Conservation (phyloP, 2,113 vertebrate genomes). For the Oncorhynchus keta region DNA sequence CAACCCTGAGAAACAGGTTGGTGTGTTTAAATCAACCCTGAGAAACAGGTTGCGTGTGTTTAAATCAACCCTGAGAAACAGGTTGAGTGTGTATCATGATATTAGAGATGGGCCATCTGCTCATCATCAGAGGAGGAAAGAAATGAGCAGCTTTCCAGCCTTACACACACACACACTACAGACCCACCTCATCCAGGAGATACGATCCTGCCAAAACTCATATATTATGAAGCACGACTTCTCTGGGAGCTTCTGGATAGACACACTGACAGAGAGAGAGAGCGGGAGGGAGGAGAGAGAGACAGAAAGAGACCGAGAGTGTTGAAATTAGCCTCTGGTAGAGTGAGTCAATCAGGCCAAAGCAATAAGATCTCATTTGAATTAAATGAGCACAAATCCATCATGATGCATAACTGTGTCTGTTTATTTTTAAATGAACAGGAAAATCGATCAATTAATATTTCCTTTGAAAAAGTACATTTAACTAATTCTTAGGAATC, state of each 20-base stretch:
- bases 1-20: not conserved
- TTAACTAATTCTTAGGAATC: no score
- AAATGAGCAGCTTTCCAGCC: slow-evolving; percentile 8
- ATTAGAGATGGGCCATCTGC: slow-evolving; percentile 60
- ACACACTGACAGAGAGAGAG: slow-evolving; percentile 73
- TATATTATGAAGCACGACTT: slow-evolving; percentile 87
- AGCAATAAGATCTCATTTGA: no score
- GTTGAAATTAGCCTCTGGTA: not conserved
- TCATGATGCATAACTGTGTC: no score
- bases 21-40: not conserved
- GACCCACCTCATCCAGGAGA: slow-evolving; percentile 92
- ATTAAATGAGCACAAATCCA: no score
- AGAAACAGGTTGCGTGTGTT: not conserved
- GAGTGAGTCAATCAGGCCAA: not conserved
- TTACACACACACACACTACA: slow-evolving; percentile 19
- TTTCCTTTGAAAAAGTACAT: no score
- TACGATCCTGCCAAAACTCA: slow-evolving; percentile 91
- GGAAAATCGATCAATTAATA: no score
- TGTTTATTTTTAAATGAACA: no score
- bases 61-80: not conserved
- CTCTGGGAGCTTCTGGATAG: slow-evolving; percentile 82
- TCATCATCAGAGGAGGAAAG: slow-evolving; percentile 53
- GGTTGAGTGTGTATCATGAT: slow-evolving; percentile 14
- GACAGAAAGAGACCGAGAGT: not conserved
- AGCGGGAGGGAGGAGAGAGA: slow-evolving; percentile 22